A percentile compares a stretch with the other conserved stretches of the same genome.
Evolutionary conservation across 37 sponge, comb jelly and placozoan species (phyloP).

Genomic region (Halisarca cf. caerulea): DNA sequence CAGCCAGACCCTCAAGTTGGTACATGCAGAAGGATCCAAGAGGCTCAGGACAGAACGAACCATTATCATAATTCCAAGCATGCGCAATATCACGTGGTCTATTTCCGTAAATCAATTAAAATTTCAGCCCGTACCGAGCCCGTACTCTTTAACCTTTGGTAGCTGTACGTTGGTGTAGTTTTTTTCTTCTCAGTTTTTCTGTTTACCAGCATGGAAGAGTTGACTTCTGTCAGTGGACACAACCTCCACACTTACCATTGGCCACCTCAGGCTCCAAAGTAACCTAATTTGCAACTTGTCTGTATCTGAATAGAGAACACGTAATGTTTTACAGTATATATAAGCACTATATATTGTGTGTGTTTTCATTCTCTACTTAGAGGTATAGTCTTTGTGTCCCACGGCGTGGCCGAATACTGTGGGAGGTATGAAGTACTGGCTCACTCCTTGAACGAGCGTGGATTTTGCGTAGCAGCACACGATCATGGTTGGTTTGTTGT

Average conservation of each 20-base stretch:
- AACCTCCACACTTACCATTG: constrained; percentile 13
- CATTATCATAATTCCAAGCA: too few relatives aligned
- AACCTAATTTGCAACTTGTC: too few relatives aligned
- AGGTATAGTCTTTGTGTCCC: constrained; percentile 49
- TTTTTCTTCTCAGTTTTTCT: neutral
- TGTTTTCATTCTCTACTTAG: constrained; percentile 11
- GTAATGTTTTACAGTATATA: too few relatives aligned
- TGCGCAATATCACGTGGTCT: too few relatives aligned
- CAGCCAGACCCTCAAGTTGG: too few relatives aligned
- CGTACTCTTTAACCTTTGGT: neutral
- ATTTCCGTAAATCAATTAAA: too few relatives aligned
- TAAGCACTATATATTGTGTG: too few relatives aligned
- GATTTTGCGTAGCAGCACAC: constrained; percentile 47
- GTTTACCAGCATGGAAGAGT: neutral
- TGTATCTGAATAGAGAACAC: too few relatives aligned
- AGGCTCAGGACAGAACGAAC: too few relatives aligned
- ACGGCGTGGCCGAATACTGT: constrained; percentile 67
- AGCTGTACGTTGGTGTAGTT: too few relatives aligned
- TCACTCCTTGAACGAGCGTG: constrained; percentile 27
- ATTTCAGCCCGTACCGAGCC: neutral
- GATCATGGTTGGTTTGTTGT: constrained; percentile 60
- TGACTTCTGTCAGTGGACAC: neutral
- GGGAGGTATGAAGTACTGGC: constrained; percentile 64
- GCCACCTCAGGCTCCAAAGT: constrained; percentile 18
- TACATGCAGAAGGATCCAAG: too few relatives aligned